These are phyloP conservation scores for Hycleus phaleratus DNA, from an alignment of 1,140 invertebrate species.

Conservation along the genomic window DNA sequence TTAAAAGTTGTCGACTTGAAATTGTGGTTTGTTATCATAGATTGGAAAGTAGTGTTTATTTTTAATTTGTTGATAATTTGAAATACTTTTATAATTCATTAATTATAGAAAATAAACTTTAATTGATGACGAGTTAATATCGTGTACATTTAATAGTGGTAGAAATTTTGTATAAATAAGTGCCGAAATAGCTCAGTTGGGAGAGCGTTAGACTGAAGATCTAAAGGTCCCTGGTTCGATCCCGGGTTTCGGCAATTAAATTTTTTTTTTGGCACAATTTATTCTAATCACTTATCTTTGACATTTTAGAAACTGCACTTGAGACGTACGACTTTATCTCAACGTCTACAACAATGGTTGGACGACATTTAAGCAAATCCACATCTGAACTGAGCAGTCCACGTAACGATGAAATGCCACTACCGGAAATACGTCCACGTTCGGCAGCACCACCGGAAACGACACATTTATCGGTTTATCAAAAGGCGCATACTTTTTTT, in stretches of 20 bases:
- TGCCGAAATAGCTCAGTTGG: conserved; percentile 62
- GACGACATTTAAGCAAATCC: conserved; percentile 47
- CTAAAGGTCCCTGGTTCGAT: conserved; percentile 43
- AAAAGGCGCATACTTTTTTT: conserved; percentile 64
- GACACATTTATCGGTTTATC: conserved; percentile 50
- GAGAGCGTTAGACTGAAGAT: conserved; percentile 72
- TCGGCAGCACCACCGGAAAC: conserved; percentile 42
- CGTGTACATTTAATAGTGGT: too few species aligned
- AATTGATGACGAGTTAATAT: too few species aligned
- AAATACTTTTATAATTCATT: too few species aligned
- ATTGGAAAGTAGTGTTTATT: too few species aligned
- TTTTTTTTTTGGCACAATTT: not conserved
- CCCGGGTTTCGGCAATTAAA: conserved; percentile 23
- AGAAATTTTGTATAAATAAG: too few species aligned
- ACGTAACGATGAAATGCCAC: conserved; percentile 27
- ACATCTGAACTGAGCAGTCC: conserved; percentile 46
- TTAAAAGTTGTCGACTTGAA: too few species aligned
- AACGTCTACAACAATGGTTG: conserved; percentile 22
- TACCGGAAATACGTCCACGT: conserved; percentile 40
- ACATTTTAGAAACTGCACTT: conserved; percentile 33
- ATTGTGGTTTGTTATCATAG: too few species aligned
- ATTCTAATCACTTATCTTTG: not conserved
- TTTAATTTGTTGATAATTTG: too few species aligned
- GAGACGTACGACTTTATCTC: conserved; percentile 36
- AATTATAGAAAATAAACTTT: too few species aligned